These are phyloP conservation scores for Lepidochitona cinerea DNA, from an alignment of 2,888 invertebrate species.

Conservation along the genomic window DNA sequence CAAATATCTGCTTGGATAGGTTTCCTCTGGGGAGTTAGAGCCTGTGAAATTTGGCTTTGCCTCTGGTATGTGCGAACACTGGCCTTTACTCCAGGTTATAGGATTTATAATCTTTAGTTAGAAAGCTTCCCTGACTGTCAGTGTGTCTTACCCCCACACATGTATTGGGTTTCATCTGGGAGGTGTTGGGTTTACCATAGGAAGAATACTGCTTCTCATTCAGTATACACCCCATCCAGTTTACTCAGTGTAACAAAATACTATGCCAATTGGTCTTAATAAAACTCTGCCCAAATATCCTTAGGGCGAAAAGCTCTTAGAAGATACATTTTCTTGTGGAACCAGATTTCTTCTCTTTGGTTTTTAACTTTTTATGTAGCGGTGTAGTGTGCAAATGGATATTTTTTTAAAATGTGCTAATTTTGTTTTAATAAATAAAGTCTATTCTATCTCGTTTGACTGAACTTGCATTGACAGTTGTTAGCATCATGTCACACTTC, in stretches of 20 bases:
- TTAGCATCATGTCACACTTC: no score
- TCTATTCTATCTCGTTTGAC: no score
- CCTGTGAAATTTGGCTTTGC: background rate
- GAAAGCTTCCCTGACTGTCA: background rate
- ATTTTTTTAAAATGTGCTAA: no score
- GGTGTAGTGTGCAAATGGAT: no score
- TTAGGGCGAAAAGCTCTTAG: no score
- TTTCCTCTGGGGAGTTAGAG: background rate
- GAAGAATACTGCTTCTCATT: background rate
- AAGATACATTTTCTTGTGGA: no score
- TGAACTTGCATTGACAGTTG: no score
- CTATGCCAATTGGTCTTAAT: no score
- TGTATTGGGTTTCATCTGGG: background rate
- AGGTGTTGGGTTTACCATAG: background rate
- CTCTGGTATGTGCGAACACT: background rate
- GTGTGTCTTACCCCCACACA: background rate
- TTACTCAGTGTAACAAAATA: constrained; percentile 1
- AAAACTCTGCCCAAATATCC: no score
- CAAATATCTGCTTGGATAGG: background rate
- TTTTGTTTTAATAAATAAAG: no score
- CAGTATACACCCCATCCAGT: background rate
- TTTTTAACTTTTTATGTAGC: no score
- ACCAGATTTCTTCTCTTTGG: no score
- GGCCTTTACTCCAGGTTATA: background rate
- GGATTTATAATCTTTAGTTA: background rate